Evolutionary conservation across 2,797 vertebrate genomes (phyloP), one percentile per base, ranked within the genome.

Genomic region (Tachyglossus aculeatus): DNA sequence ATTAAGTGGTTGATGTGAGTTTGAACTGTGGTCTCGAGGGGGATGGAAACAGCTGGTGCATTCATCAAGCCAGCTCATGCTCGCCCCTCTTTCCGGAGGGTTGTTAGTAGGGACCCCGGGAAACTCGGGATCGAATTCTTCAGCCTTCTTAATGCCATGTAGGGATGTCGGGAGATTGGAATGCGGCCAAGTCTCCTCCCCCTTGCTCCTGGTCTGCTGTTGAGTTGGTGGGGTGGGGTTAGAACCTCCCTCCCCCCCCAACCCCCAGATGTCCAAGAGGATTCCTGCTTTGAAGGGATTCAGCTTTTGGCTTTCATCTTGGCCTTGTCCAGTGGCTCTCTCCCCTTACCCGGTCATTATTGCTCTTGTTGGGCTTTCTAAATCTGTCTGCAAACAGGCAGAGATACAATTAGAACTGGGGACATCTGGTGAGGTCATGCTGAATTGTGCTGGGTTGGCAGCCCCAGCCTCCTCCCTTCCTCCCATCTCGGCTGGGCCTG

Each of bases 1-100:
- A 61, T 76, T 73, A 62, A 71, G 66, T 81, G 78, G 87, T 83
- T 83, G 75, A 85, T 83, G 75, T 79, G 67, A 82, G 56, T 71
- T 5, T 36, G 71, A 69, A 66, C 0, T 0, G 40, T 63, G 70
- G 34, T 66, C 77, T 54, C 44, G 48, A 40, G 63, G 45, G 37
- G 57, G 25, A 33, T 40, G 34, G 56, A 73, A 72, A 84, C 68
- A 70, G 73, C 74, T 80, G 22, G 3, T 43, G 67, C 2, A 14
- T 65, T 68, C 51, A 38, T 81, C 66, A 81, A 44, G 44, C 67
- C 51, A 16, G 59, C 62, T 71, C 62, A 51, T 3, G 72, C 64
- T 50, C 11, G 40, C 54, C 69, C 45, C 55, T 67, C 72, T 68
- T 39, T 32, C 4, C 12, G 14, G 24, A 61, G 43, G 58, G 56